A percentile compares a stretch with the other conserved stretches of the same genome.
phyloP scores from a whole-genome alignment of 1,140 invertebrate species.

The Bombus picipes region DNA sequence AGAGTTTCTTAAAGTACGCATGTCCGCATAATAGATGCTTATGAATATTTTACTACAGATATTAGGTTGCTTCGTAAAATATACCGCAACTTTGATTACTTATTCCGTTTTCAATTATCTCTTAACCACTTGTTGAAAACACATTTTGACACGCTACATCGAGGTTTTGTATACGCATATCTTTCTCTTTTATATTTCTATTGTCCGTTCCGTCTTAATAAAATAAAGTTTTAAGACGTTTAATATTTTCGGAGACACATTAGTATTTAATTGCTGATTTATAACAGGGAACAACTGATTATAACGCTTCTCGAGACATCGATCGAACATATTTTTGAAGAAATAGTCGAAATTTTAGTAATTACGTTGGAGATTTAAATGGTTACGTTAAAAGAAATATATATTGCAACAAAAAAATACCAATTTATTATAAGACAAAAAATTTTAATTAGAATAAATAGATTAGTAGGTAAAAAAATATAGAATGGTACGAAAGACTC shows the following conservation, averaged over 20 bases:
- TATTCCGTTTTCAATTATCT: background rate
- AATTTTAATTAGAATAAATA: background rate
- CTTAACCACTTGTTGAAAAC: background rate
- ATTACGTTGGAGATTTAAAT: too few relatives aligned
- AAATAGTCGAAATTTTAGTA: background rate
- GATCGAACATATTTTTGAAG: background rate
- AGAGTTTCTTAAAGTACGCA: background rate
- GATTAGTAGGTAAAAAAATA: too few relatives aligned
- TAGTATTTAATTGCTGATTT: background rate
- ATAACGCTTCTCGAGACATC: background rate
- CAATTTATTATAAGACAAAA: background rate
- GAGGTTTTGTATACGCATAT: background rate
- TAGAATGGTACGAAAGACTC: background rate
- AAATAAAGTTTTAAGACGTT: background rate
- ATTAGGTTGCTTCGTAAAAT: background rate
- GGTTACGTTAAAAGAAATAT: background rate
- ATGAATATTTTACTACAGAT: background rate
- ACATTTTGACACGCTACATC: background rate
- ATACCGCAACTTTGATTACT: background rate
- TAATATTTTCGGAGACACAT: background rate
- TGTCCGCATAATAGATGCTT: background rate
- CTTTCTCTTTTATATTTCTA: background rate
- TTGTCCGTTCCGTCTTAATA: background rate
- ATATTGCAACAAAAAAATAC: too few relatives aligned
- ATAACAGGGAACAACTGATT: background rate